Percentiles rank a stretch among this genome's conserved stretches.
Conservation (phyloP, 30 jellyfish, hydroid and myxozoan genomes). For the Turritopsis dohrnii region DNA sequence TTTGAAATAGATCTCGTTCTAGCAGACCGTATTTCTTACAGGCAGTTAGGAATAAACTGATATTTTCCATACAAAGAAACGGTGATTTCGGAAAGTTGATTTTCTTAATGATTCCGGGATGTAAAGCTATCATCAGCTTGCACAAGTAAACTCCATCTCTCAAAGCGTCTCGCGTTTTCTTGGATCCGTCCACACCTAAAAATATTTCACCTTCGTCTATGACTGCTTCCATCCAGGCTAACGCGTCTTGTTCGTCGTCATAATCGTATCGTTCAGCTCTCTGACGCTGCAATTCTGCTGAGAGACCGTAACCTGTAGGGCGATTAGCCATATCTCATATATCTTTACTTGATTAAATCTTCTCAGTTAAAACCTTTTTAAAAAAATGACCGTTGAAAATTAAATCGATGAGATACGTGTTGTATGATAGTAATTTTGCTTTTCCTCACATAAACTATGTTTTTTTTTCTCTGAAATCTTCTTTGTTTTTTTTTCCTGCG, state of each 20-base stretch:
- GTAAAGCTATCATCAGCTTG: conserved; percentile 20
- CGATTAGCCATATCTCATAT: conserved; percentile 57
- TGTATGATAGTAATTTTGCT: neutral
- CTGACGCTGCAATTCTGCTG: conserved; percentile 70
- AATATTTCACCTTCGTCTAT: conserved; percentile 36
- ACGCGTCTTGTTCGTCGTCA: conserved; percentile 68
- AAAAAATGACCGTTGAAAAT: too few species aligned
- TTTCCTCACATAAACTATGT: neutral
- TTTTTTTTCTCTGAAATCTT: too few species aligned
- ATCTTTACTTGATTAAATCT: neutral
- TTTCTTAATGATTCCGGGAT: conserved; percentile 34
- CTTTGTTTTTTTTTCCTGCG: neutral
- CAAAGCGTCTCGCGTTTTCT: conserved; percentile 29
- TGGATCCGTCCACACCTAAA: conserved; percentile 34
- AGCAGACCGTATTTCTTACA: conserved; percentile 36
- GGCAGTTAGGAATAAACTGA: conserved; percentile 27
- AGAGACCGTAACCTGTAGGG: conserved; percentile 82
- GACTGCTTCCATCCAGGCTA: conserved; percentile 93
- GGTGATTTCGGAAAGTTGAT: conserved; percentile 49
- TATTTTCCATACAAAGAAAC: conserved; percentile 54
- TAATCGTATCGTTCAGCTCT: conserved; percentile 56
- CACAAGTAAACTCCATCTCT: conserved; percentile 65
- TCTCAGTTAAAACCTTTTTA: too few species aligned
- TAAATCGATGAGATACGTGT: too few species aligned
- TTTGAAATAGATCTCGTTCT: conserved; percentile 34